Evolutionary conservation across 2,797 vertebrate species (phyloP), one percentile per base, ranked within the genome.

Genomic region (Liparis tanakae): DNA sequence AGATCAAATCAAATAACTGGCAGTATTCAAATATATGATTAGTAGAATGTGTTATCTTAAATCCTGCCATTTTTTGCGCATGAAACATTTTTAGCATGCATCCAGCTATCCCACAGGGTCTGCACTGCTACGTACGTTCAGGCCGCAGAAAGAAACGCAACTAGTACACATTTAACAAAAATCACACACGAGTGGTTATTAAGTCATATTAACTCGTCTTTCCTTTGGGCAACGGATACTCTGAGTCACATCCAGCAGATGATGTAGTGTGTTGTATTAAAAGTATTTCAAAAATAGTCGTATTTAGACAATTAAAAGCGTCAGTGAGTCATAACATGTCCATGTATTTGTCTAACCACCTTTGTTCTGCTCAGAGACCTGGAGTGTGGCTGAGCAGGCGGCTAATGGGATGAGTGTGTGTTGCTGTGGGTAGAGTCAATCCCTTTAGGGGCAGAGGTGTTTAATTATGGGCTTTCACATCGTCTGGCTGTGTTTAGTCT

Each of bases 401-500:
- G 25, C 10, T 64, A 65, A 78, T 70, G 60, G 68, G 63, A 54
- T 54, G 36, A 9, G 17, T 17, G 25, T 37, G 37, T 33, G 62
- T 71, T 15, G 46, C 63, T 71, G 78, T 70, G 71, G 59, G 72
- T 8, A 10, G 56, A 75, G 67, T 1, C 2, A 76, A 81, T 72
- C 70, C 81, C 87, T 83, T 64, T 51, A 68, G 84, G 78, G 63
- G 50, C 34, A 70, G 73, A 91, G 87, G 90, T 91, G 92, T 94
- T 94, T 93, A 91, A 92, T 93, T 93, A 92, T 79, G 74, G 69
- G 84, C 73, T 90, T 70, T 89, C 79, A 74, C 69, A 62, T 69
- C 55, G 73, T 78, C 79, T 87, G 76, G 55, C 70, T 70, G 48
- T 85, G 87, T 84, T 87, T 78, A 80, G 85, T 79, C 82, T 81